Evolutionary conservation across 2,888 invertebrate genomes (phyloP).

Genomic region (Dioctria linearis): DNA sequence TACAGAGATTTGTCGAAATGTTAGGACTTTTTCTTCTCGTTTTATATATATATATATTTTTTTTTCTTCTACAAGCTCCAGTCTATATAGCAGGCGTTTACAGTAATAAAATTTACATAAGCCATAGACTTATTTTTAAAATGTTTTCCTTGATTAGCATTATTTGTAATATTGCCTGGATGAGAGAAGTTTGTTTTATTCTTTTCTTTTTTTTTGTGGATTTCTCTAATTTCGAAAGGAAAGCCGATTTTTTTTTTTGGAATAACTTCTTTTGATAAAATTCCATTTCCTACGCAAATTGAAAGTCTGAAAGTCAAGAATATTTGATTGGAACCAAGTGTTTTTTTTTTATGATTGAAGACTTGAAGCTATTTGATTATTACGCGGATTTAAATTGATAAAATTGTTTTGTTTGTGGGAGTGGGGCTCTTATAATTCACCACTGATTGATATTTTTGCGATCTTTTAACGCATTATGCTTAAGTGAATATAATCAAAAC

Average conservation of each 20-base stretch:
- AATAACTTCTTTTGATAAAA: neutral
- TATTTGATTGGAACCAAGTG: too few relatives aligned
- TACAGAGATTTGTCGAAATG: constrained; percentile 9
- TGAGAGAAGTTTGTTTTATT: too few relatives aligned
- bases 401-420: too few relatives aligned
- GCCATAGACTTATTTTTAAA: constrained; percentile 7
- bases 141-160: constrained; percentile 17
- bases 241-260: neutral
- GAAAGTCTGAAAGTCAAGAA: too few relatives aligned
- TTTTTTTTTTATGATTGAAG: too few relatives aligned
- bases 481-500: too few relatives aligned
- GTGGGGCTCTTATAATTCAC: too few relatives aligned
- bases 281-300: neutral
- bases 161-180: constrained; percentile 15
- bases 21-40: neutral
- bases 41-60: neutral
- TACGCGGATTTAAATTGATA: too few relatives aligned
- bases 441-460: too few relatives aligned
- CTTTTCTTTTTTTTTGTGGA: neutral
- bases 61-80: constrained; percentile 9
- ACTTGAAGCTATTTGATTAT: too few relatives aligned
- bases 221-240: constrained; percentile 9
- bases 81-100: constrained; percentile 1
- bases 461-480: too few relatives aligned
- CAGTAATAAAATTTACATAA: constrained; percentile 36